phyloP scores from a whole-genome alignment of 2,797 vertebrate species.

The Anabacerthia variegaticeps region DNA sequence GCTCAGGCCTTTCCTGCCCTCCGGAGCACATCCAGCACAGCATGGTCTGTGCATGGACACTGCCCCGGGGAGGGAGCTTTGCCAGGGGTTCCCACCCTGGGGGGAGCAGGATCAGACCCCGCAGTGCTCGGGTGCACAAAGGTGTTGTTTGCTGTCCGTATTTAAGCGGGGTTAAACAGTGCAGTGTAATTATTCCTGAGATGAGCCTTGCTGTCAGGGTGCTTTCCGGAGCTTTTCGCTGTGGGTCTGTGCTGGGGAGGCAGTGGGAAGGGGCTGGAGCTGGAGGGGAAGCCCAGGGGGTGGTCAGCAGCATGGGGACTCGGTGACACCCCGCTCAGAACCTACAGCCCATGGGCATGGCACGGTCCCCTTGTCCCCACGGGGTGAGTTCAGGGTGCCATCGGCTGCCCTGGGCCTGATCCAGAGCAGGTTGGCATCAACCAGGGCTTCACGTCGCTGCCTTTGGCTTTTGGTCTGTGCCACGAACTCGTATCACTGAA shows the following conservation, averaged over 20 bases:
- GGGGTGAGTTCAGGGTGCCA: neutral
- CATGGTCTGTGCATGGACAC: accelerated
- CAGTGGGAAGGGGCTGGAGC: neutral
- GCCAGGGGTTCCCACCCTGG: accelerated
- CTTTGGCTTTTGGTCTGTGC: constrained; percentile 5
- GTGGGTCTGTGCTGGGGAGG: accelerated
- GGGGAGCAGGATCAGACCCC: neutral
- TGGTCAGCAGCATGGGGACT: neutral
- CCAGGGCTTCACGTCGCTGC: neutral
- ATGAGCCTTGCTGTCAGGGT: neutral
- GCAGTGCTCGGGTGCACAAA: accelerated
- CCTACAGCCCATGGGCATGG: accelerated
- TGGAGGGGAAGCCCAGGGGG: neutral
- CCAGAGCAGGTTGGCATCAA: neutral
- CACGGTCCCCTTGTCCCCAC: accelerated
- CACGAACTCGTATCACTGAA: neutral
- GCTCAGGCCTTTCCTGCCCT: neutral
- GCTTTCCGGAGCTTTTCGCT: neutral
- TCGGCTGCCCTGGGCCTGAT: neutral
- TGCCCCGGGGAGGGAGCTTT: neutral
- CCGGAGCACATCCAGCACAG: neutral
- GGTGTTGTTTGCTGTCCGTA: neutral
- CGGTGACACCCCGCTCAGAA: neutral
- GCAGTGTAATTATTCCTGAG: neutral
- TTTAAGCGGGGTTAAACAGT: neutral